phyloP scores from a whole-genome alignment of 2,888 invertebrate species.

The Sisyra nigra region DNA sequence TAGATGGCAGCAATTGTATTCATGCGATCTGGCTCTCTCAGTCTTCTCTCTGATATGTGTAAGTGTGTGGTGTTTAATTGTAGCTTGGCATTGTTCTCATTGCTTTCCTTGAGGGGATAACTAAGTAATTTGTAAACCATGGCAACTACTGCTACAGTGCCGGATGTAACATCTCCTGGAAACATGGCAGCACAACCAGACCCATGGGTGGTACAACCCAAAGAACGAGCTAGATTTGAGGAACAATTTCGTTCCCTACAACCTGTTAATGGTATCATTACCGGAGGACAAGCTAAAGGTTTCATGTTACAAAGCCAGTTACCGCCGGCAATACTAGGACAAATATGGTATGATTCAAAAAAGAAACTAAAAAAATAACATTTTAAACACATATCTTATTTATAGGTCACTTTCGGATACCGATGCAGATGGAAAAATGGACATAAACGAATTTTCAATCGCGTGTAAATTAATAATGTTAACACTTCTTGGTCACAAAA shows the following conservation, averaged over 20 bases:
- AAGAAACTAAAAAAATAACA: not conserved
- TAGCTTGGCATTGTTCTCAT: too few species aligned
- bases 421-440: conserved; percentile 92
- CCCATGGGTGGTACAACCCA: conserved; percentile 76
- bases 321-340: conserved; percentile 74
- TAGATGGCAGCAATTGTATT: too few species aligned
- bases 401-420: conserved; percentile 79
- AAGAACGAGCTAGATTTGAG: conserved; percentile 76
- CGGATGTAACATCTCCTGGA: not conserved
- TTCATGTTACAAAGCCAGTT: conserved; percentile 84
- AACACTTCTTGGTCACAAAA: conserved; percentile 79
- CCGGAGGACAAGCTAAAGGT: conserved; percentile 84
- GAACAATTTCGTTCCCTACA: conserved; percentile 82
- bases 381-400: conserved; percentile 7
- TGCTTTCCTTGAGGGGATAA: too few species aligned
- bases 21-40: too few species aligned
- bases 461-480: conserved; percentile 91
- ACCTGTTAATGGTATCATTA: conserved; percentile 73
- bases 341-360: conserved; percentile 66
- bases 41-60: too few species aligned
- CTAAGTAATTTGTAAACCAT: too few species aligned
- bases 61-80: too few species aligned
- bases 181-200: conserved; percentile 32
- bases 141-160: too few species aligned
- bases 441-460: conserved; percentile 91